Percentiles rank a stretch among this genome's conserved stretches.
These are phyloP conservation scores for Harpagus bidentatus DNA, from an alignment of 2,113 vertebrate species.

Conservation along the genomic window DNA sequence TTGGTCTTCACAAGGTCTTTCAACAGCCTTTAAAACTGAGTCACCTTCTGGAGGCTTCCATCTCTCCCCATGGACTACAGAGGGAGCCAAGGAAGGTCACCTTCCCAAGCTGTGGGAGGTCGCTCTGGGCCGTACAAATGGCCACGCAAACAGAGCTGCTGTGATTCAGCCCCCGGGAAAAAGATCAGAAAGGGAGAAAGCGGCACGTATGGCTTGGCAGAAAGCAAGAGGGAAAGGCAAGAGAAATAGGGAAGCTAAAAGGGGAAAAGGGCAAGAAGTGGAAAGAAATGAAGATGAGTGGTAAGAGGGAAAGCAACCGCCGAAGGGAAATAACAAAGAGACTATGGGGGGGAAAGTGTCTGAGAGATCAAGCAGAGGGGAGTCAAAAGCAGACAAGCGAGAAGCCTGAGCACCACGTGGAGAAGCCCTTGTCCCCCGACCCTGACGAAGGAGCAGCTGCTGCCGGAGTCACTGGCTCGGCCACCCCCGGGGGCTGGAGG, in stretches of 20 bases:
- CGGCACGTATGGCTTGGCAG: not conserved
- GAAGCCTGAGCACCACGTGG: not conserved
- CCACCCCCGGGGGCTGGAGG: not conserved
- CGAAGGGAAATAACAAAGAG: not conserved
- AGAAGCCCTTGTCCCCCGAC: not conserved
- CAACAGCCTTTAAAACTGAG: not conserved
- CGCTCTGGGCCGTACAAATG: not conserved
- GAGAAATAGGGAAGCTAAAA: not conserved
- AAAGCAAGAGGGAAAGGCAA: not conserved
- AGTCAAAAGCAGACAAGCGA: not conserved
- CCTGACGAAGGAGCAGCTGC: not conserved
- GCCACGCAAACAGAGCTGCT: not conserved
- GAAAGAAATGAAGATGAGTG: not conserved
- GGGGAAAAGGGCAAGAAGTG: not conserved
- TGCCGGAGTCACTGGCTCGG: not conserved
- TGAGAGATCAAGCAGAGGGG: not conserved
- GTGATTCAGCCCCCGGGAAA: not conserved
- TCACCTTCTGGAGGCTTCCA: not conserved
- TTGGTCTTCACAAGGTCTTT: not conserved
- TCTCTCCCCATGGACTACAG: not conserved
- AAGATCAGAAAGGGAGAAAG: not conserved
- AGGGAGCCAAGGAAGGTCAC: not conserved
- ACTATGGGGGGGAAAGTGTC: accelerated
- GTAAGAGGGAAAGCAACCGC: not conserved
- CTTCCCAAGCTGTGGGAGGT: not conserved